Conservation (phyloP, 2,888 invertebrate genomes). For the Lypha dubia region DNA sequence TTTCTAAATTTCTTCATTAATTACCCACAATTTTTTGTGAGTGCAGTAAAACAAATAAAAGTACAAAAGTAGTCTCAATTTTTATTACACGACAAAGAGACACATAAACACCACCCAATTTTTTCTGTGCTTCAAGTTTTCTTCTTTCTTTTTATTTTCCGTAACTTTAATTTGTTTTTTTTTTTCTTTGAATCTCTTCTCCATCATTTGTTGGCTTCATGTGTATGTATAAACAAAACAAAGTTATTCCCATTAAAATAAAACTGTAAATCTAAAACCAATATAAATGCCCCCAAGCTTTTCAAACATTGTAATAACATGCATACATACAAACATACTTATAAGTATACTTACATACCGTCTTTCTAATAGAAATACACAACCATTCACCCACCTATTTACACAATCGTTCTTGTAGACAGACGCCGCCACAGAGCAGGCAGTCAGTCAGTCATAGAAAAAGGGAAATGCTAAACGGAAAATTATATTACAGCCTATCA, state of each 20-base stretch:
- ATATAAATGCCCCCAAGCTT: constrained; percentile 64
- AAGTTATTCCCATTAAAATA: constrained; percentile 60
- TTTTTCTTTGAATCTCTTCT: neutral
- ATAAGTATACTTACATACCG: neutral
- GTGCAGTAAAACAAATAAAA: constrained; percentile 21
- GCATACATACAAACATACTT: constrained; percentile 7
- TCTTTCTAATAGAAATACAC: too few species aligned
- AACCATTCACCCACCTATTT: too few species aligned
- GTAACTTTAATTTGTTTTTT: too few species aligned
- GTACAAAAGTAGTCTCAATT: constrained; percentile 28
- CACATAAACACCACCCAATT: constrained; percentile 56
- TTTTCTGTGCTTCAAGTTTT: constrained; percentile 19
- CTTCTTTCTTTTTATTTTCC: neutral
- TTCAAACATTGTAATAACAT: constrained; percentile 42
- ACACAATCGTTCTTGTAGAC: too few species aligned
- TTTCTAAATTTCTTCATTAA: neutral
- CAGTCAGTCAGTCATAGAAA: constrained; percentile 36
- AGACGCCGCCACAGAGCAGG: neutral
- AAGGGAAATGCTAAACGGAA: constrained; percentile 53
- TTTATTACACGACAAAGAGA: constrained; percentile 54
- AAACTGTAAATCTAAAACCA: constrained; percentile 67
- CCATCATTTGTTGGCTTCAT: constrained; percentile 31
- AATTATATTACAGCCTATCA: constrained; percentile 56
- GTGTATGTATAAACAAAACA: constrained; percentile 51
- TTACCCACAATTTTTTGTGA: constrained; percentile 10